Conservation (phyloP, 2,113 vertebrate species). For the Sturnira hondurensis region DNA sequence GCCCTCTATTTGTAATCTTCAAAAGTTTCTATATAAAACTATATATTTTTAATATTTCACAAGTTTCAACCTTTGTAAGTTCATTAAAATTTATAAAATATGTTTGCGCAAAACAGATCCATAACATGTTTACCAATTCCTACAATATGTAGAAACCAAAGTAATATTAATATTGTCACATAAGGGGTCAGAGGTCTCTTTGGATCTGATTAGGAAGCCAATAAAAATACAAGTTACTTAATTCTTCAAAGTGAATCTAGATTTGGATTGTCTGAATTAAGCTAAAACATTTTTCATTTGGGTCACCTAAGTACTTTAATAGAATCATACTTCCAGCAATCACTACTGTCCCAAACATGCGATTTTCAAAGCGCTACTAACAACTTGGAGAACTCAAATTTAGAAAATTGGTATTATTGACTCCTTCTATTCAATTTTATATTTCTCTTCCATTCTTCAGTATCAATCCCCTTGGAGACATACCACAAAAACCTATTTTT, state of each 20-base stretch:
- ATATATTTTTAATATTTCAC: background rate
- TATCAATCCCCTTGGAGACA: background rate
- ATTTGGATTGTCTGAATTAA: background rate
- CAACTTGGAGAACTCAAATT: background rate
- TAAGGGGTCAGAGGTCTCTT: background rate
- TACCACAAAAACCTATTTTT: background rate
- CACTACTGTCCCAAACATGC: background rate
- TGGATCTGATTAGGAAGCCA: background rate
- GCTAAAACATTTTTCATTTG: background rate
- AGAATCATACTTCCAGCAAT: background rate
- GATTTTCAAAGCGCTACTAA: background rate
- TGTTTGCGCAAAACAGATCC: background rate
- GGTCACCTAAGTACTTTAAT: background rate
- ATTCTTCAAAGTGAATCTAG: background rate
- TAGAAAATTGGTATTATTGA: background rate
- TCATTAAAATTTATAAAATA: background rate
- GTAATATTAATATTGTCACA: background rate
- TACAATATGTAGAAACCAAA: background rate
- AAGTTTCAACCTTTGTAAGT: background rate
- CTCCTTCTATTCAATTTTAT: background rate
- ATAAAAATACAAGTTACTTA: constrained; percentile 17
- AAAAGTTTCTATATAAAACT: background rate
- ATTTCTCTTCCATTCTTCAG: background rate
- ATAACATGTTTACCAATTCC: background rate
- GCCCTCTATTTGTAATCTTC: background rate